Evolutionary conservation across 23 tunicate species (phyloP).

Genomic region (Ciona savignyi): DNA sequence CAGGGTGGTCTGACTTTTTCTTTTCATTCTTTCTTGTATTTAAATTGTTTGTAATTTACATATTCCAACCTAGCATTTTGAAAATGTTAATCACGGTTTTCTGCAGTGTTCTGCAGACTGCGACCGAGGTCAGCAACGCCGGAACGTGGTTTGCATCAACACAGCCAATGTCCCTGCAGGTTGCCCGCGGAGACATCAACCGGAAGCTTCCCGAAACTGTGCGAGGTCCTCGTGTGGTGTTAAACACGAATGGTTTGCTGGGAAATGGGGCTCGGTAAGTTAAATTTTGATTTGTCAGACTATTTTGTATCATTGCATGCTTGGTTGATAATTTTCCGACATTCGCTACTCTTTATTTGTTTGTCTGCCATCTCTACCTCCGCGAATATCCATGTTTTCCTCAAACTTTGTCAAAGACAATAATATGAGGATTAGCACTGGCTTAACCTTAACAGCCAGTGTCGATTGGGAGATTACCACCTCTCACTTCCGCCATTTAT

Average conservation of each 20-base stretch:
- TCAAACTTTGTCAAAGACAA: neutral
- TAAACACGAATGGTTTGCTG: slow-evolving; percentile 81
- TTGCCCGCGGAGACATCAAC: slow-evolving; percentile 36
- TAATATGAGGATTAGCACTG: neutral
- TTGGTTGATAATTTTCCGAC: no score
- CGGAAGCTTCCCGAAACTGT: slow-evolving; percentile 45
- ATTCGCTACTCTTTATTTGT: no score
- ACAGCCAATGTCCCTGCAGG: slow-evolving; percentile 29
- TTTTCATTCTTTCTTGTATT: no score
- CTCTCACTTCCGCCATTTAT: no score
- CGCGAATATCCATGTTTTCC: neutral
- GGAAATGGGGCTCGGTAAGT: slow-evolving; percentile 79
- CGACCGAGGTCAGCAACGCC: slow-evolving; percentile 55
- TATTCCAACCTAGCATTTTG: neutral
- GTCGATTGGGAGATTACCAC: neutral
- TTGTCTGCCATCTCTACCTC: no score
- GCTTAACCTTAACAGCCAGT: neutral
- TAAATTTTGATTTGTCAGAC: no score
- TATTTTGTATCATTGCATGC: no score
- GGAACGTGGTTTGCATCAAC: slow-evolving; percentile 71
- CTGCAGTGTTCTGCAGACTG: slow-evolving; percentile 81
- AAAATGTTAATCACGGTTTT: neutral
- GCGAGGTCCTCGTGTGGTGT: slow-evolving; percentile 58
- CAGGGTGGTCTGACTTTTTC: no score
- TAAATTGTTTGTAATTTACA: neutral